A percentile compares a stretch with the other conserved stretches of the same genome.
phyloP scores from a whole-genome alignment of 2,797 vertebrate genomes.

The Pipistrellus kuhlii region DNA sequence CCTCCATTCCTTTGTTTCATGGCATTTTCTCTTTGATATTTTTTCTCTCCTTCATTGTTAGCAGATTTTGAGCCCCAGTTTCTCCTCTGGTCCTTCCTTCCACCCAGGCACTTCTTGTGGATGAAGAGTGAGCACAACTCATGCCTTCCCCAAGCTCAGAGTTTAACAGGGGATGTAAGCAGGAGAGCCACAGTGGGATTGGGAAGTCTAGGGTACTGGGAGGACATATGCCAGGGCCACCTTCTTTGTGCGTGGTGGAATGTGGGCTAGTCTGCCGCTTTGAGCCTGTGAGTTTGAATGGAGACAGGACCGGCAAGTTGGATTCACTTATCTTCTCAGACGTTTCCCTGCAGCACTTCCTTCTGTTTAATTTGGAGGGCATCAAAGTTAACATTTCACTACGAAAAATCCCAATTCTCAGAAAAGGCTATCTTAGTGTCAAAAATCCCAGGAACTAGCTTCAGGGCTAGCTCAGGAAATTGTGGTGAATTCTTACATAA shows the following conservation, averaged over 20 bases:
- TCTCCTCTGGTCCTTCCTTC: not conserved
- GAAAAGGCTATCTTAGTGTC: not conserved
- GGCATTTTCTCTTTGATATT: not conserved
- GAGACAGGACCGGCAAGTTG: not conserved
- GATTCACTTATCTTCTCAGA: not conserved
- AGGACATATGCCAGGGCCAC: accelerated
- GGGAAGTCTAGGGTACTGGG: accelerated
- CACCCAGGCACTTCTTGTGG: not conserved
- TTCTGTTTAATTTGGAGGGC: not conserved
- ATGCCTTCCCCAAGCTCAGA: accelerated
- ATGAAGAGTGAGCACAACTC: not conserved
- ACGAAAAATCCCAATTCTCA: not conserved
- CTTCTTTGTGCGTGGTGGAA: accelerated
- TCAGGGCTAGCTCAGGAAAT: not conserved
- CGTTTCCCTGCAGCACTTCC: not conserved
- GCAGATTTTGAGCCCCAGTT: not conserved
- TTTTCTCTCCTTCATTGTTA: not conserved
- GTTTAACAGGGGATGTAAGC: not conserved
- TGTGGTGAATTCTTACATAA: not conserved
- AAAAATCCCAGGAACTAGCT: not conserved
- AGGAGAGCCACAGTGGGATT: accelerated
- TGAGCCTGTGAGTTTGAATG: not conserved
- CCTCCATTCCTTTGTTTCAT: not conserved
- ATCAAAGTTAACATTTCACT: not conserved
- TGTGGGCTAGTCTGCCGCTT: too few species aligned